Base-by-base conservation (phyloP, 1,140 invertebrate species). In the Drosophila mojavensis region DNA sequence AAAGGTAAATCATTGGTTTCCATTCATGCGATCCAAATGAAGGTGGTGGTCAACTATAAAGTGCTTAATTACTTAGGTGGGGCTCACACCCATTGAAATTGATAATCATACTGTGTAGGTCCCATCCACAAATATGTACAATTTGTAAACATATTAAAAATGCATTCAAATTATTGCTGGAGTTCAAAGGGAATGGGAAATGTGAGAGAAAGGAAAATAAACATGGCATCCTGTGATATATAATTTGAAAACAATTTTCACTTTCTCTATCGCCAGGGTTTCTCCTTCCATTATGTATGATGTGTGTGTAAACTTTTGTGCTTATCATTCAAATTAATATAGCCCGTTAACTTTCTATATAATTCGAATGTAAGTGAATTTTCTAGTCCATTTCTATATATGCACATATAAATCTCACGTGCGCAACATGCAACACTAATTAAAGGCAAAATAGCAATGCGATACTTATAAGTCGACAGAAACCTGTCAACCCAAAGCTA, bases 401-500 rank as follows among this genome's bases (percentile, higher is more conserved):
- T 33, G 2, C 17, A 24, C 30, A 64, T 65, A 65, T 53, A 65
- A 62, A 67, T 81, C 74, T 81, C 67, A 81, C 59, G 74, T 60
- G 63, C 41, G 47, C 41, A 36, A 24, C 36, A 47, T 43, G 33
- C 48, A 63, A 63, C 33, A 61, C 15, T n/a, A 80, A 75, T 59
- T 66, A 41, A 43, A 10, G 59, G 39, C 55, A 59, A 68, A 77
- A 51, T 59, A 43, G 68, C 78, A 82, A 80, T 72, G 67, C 50
- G 50, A 85, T 65, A 66, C 81, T 78, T 55, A 78, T 66, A 75
- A 43, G 45, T 70, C 24, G 50, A 30, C 7, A 45, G 39, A 69
- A 45, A 51, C 53, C 20, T 20, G 26, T 51, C 36, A 15, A 55
- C n/a, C 26, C 15, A 28, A 11, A 33, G 10, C 43, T 10, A 15